Base-by-base conservation (phyloP, 2,797 vertebrate species). In the Schizothorax lantsangensis region DNA sequence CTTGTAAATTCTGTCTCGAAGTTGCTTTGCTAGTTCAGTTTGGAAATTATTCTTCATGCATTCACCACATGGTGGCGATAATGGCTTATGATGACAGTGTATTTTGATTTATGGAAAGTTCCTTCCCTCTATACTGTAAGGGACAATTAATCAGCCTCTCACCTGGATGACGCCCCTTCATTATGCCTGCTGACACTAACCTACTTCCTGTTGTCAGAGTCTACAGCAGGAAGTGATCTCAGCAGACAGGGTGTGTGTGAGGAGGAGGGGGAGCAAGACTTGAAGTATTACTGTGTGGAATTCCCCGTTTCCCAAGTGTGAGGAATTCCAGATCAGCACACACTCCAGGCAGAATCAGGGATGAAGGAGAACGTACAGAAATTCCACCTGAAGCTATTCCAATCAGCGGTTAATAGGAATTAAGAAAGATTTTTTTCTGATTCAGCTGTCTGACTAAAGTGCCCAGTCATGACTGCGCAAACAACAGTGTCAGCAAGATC, bases 41-140 rank as follows among this genome's bases (percentile, higher is more conserved):
- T 30, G 68, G 45, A 69, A 43, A 79, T 57, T 47, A 78, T 66
- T 84, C 79, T 84, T 88, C 72, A 84, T 85, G 89, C 38, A 84
- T 36, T 88, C 79, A 89, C 95, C 95, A 95, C 94, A 91, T 91
- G 95, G 92, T 91, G 95, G 95, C 94, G 91, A 92, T 94, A 90
- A 94, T 90, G 91, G 85, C 90, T 91, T 91, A 88, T 87, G 33
- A 89, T 84, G 86, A 62, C 36, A 66, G 10, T 78, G 43, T 59
- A 40, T 81, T 88, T 81, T 90, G 80, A 90, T 94, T 90, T 91
- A 92, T 91, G 87, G 21, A 9, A 82, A n/a, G 36, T 77, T 83
- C 40, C 62, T 49, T 91, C 88, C 89, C 89, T 90, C 73, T 54
- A 11, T 69, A 81, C 75, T 54, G 26, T 75, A n/a, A 33, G 40